Evolutionary conservation across 2,888 invertebrate species (phyloP), one percentile per base, ranked within the genome.

Genomic region (Eurytoma californica): DNA sequence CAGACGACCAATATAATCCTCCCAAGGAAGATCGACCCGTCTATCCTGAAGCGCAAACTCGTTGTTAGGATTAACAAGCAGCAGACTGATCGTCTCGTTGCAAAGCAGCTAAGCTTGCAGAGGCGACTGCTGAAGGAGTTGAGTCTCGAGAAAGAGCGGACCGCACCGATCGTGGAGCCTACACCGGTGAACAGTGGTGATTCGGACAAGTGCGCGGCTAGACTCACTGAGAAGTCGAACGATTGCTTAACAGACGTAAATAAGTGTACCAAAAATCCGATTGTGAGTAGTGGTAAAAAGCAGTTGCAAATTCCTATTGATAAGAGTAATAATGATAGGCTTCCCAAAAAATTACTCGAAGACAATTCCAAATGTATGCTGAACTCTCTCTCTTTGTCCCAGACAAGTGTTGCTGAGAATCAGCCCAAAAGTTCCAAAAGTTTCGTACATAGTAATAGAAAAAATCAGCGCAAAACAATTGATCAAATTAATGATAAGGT

Each of bases 311-410:
- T 24, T 72, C 65, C 57, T 61, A 39, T 80, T 12, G 72, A 75
- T 75, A 80, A 80, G 57, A 49, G 24, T 77, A 78, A 51, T 72
- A 72, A 77, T 39, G 74, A 74, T 60, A 75, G 49, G 78, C 78
- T 80, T 75, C 75, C 77, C 14, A 49, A 70, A 65, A 74, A 24
- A 16, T 77, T 74, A 66, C 28, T 66, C 20, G 61, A 68, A 16
- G 58, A 51, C 16, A 49, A 63, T 72, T 75, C 72, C 53, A 80
- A 18, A 67, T 75, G 49, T 30, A 30, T 51, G 1, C n/a, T 47
- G 18, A 49, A 47, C 55, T 69, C 65, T 14, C 30, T 63, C 24
- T 28, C 14, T 24, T 18, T 18, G 47, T n/a, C 47, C 30, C 58
- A 69, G 0, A 9, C 3, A 13, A 69, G 14, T 73, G 39, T 30